Evolutionary conservation across 1,140 invertebrate genomes (phyloP), one percentile per base, ranked within the genome.

Genomic region (Oreohelix idahoensis): DNA sequence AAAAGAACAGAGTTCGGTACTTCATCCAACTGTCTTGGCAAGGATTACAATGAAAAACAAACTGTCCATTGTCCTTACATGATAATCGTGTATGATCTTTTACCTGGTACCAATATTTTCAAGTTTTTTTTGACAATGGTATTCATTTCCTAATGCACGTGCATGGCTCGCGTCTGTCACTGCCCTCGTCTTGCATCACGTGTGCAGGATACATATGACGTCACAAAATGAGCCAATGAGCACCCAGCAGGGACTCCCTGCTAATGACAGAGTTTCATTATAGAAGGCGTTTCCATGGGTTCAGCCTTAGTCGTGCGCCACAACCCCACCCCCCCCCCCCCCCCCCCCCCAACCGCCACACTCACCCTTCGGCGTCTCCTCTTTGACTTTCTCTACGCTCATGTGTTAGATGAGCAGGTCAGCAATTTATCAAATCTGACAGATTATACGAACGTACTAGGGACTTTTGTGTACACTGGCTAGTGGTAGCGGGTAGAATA

Each of bases 161-260:
- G 42, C 66, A 8, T 29, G n/a, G 29, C 23, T 70, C 66, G 0
- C 51, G 49, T n/a, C 11, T 78, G 76, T 58, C 74, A 42, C 76
- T 51, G 35, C 49, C 17, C 39, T 49, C 4, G 74, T 29, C 35
- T 13, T 29, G 17, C 35, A 58, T 63, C 76, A 78, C 76, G 76
- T 58, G 76, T 53, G 0, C 53, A 1, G 42, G n/a, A 58, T 36
- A 2, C 49, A n/a, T 66, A 35, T 79, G 77, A 79, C 77, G 77
- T 79, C 77, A 79, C 32, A 51, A 69, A 79, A 69, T 32, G 58
- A 69, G 63, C 77, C 77, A 63, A 79, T 58, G 77, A 45, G 23
- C 0, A 32, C 77, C 66, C 53, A 39, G 51, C 63, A 38, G 29
- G 77, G 32, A 32, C 11, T n/a, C 53, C 4, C 32, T 35, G 58